Percentiles rank a stretch among this genome's conserved stretches.
Evolutionary conservation across 2,888 invertebrate genomes (phyloP).

Genomic region (Drosophila paranaensis): DNA sequence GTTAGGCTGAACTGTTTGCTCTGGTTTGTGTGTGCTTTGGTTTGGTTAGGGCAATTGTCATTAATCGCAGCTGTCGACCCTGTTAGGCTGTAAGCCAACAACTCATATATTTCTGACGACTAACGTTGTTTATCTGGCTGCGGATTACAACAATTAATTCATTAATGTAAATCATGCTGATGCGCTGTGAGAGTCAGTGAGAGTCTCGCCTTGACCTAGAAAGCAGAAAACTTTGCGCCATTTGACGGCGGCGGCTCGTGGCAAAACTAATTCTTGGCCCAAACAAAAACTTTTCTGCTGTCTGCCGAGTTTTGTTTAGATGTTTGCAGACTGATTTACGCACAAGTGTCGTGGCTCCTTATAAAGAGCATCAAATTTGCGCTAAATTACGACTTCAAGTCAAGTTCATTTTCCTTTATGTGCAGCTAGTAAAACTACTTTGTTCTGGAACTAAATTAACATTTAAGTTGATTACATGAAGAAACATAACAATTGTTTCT

Average conservation of each 20-base stretch:
- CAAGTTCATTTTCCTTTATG: background rate
- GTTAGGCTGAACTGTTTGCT: background rate
- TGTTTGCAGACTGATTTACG: slow-evolving; percentile 17
- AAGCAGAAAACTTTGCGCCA: slow-evolving; percentile 36
- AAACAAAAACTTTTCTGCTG: slow-evolving; percentile 40
- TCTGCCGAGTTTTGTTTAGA: slow-evolving; percentile 37
- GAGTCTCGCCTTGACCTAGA: slow-evolving; percentile 46
- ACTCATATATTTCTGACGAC: slow-evolving; percentile 51
- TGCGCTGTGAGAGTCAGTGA: background rate
- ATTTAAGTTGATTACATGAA: background rate
- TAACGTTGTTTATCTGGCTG: slow-evolving; percentile 63
- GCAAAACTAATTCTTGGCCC: slow-evolving; percentile 17
- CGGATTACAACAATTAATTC: slow-evolving; percentile 70
- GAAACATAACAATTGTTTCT: background rate
- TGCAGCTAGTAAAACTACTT: background rate
- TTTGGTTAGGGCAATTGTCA: slow-evolving; percentile 10
- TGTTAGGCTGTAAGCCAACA: slow-evolving; percentile 30
- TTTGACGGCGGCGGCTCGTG: slow-evolving; percentile 29
- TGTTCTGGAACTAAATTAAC: background rate
- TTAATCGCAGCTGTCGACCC: slow-evolving; percentile 58
- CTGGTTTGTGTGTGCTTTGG: background rate
- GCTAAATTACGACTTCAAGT: background rate
- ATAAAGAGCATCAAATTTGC: background rate
- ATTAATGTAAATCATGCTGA: slow-evolving; percentile 39
- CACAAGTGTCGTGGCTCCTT: background rate